Evolutionary conservation across 2,888 invertebrate genomes (phyloP), one percentile per base, ranked within the genome.

Genomic region (Philereme vetulata): DNA sequence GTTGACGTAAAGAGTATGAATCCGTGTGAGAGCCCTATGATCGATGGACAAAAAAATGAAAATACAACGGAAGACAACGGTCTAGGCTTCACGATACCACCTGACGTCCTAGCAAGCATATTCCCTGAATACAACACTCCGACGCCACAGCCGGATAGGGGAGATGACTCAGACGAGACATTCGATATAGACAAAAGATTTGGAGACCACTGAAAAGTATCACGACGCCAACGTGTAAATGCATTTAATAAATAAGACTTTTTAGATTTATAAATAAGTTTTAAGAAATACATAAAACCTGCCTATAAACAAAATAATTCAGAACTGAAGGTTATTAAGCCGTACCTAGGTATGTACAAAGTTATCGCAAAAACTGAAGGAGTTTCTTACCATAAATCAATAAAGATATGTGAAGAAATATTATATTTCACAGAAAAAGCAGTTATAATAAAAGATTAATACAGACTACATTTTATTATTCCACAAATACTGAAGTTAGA

Each of bases 121-220:
- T 61, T 61, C 40, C 55, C 60, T 6, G 60, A 55, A 43, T 40
- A 51, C 10, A 34, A 32, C 7, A 9, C 3, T 11, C 36, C 36
- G 1, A 4, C 32, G 6, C 56, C 46, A 5, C n/a, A 35, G 10
- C 21, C 55, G 10, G 40, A 45, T 0, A 52, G 36, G 4, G 7
- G 36, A 5, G 42, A 49, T 9, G 53, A 52, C 9, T 21, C 44
- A 5, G 60, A 42, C 21, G 61, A 61, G 42, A 11, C 34, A 4
- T 53, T 46, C 42, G 53, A 57, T 4, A n/a, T 61, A 46, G 61
- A 61, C 61, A 32, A 56, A 21, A 53, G 46, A 44, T 53, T 46
- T 56, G 49, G 60, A 53, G 35, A 55, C 4, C 7, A 38, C 38
- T 6, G 8, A 6, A 38, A 38, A 4, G 8, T 38, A 43, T 5